phyloP scores from a whole-genome alignment of 1,140 invertebrate species.

The Lasioglossum baleicum region DNA sequence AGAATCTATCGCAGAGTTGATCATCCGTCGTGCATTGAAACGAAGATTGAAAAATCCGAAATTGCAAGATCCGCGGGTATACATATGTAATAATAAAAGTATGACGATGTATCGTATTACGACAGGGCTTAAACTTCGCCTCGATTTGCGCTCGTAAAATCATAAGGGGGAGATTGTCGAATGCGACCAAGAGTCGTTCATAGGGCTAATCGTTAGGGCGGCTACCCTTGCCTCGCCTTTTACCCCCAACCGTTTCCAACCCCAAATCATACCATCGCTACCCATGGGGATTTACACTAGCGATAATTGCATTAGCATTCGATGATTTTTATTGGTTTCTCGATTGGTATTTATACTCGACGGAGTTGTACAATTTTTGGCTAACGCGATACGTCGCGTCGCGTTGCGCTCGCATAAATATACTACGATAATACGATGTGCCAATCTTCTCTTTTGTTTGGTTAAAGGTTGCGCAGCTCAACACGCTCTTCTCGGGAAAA shows the following conservation, averaged over 20 bases:
- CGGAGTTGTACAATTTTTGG: background rate
- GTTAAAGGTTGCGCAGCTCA: constrained; percentile 81
- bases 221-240: constrained; percentile 49
- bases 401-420: too few relatives aligned
- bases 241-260: constrained; percentile 64
- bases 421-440: background rate
- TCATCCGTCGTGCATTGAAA: background rate
- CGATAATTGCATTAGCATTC: constrained; percentile 80
- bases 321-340: constrained; percentile 76
- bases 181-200: constrained; percentile 62
- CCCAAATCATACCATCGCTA: constrained; percentile 72
- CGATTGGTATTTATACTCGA: constrained; percentile 44
- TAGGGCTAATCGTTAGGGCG: constrained; percentile 77
- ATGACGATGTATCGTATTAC: background rate
- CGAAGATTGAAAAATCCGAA: background rate
- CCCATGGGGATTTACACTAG: constrained; percentile 73
- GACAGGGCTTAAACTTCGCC: background rate
- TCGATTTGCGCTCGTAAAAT: constrained; percentile 13
- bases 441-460: background rate
- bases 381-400: background rate
- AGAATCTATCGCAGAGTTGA: background rate
- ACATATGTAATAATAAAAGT: background rate
- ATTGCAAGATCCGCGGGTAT: background rate
- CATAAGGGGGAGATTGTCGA: constrained; percentile 27
- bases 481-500: constrained; percentile 95